phyloP scores from a whole-genome alignment of 2,113 vertebrate genomes.

The Labeo catla region DNA sequence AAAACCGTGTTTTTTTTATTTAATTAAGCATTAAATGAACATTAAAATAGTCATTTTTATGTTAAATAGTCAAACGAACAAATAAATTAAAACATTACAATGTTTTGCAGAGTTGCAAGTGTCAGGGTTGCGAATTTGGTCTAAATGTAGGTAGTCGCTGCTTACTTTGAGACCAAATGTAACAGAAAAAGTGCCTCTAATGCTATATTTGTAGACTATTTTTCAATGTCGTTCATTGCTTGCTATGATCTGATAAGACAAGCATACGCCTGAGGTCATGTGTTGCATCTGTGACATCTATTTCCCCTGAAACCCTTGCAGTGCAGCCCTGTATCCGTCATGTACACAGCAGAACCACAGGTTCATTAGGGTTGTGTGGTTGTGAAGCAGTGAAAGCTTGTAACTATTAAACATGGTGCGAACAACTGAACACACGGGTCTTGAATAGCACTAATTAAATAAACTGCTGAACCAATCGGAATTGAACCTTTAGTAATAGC shows the following conservation, averaged over 20 bases:
- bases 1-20: not conserved
- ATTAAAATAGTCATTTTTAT: too few relatives aligned
- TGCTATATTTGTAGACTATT: not conserved
- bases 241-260: slow-evolving; percentile 16
- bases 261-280: not conserved
- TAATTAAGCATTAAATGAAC: not conserved
- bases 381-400: not conserved
- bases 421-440: not conserved
- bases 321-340: not conserved
- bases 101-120: too few relatives aligned
- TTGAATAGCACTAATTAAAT: slow-evolving; percentile 18
- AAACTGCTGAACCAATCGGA: slow-evolving; percentile 19
- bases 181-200: not conserved
- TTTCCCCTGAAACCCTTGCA: slow-evolving; percentile 18
- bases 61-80: not conserved
- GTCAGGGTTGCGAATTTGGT: too few relatives aligned
- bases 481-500: not conserved
- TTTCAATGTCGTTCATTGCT: not conserved
- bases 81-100: too few relatives aligned
- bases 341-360: slow-evolving; percentile 7
- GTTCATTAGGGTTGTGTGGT: slow-evolving; percentile 18
- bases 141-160: not conserved
- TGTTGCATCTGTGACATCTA: slow-evolving; percentile 27
- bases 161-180: too few relatives aligned
- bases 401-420: not conserved